Conservation (phyloP, 2,113 vertebrate genomes). For the Turnix velox region DNA sequence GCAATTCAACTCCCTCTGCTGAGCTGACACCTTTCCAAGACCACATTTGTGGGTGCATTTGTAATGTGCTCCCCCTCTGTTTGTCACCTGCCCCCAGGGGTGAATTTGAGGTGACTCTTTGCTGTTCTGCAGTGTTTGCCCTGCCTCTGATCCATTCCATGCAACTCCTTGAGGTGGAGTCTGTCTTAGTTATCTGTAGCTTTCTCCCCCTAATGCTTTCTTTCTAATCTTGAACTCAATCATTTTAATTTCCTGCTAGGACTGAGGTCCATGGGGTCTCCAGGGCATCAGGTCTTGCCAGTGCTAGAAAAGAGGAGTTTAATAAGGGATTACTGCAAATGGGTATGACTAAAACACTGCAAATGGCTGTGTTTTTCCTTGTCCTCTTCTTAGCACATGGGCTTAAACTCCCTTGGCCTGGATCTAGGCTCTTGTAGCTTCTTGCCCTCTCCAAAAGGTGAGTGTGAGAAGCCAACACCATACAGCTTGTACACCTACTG, state of each 20-base stretch:
- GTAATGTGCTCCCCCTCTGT: neutral
- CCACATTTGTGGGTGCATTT: neutral
- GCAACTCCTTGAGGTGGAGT: neutral
- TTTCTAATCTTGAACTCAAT: neutral
- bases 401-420: neutral
- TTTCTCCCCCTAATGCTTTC: too few relatives aligned
- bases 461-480: neutral
- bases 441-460: neutral
- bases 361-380: neutral
- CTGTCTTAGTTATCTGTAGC: too few relatives aligned
- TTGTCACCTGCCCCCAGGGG: neutral
- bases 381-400: too few relatives aligned
- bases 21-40: neutral
- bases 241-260: neutral
- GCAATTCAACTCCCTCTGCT: fast-evolving
- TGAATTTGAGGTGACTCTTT: neutral
- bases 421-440: neutral
- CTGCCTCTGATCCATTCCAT: fast-evolving
- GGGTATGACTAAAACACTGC: neutral
- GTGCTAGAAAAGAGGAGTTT: neutral
- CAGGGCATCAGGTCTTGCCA: fast-evolving
- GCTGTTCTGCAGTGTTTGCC: neutral
- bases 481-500: neutral
- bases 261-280: neutral
- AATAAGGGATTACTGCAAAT: neutral